phyloP scores from a whole-genome alignment of 2,888 invertebrate genomes.

The Microctonus hyperodae region DNA sequence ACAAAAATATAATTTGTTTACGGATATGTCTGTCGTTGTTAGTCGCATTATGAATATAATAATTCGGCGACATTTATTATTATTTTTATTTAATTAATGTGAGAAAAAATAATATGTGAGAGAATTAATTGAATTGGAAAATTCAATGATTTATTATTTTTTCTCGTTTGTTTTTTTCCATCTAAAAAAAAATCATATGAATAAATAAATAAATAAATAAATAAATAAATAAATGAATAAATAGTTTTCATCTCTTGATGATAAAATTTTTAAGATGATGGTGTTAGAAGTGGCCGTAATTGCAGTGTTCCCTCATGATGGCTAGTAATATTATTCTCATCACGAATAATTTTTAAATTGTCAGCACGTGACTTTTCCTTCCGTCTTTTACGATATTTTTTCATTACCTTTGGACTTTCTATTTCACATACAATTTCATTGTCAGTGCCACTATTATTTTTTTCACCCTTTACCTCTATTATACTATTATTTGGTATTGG shows the following conservation, averaged over 20 bases:
- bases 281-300: constrained; percentile 51
- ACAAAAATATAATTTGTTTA: constrained; percentile 17
- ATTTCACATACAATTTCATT: constrained; percentile 13
- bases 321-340: constrained; percentile 39
- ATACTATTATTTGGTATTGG: not conserved
- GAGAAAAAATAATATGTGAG: not conserved
- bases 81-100: not conserved
- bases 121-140: not conserved
- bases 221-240: constrained; percentile 18
- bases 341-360: constrained; percentile 27
- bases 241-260: not conserved
- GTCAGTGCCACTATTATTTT: constrained; percentile 1
- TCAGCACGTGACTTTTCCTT: constrained; percentile 33
- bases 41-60: not conserved
- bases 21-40: constrained; percentile 12
- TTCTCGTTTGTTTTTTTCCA: constrained; percentile 3
- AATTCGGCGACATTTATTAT: not conserved
- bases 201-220: constrained; percentile 43
- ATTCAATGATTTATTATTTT: not conserved
- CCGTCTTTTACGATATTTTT: constrained; percentile 31
- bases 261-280: constrained; percentile 41
- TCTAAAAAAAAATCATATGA: constrained; percentile 48
- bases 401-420: constrained; percentile 14
- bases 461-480: constrained; percentile 25
- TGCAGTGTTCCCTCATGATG: constrained; percentile 46